Conservation (phyloP, 2,113 vertebrate genomes). For the Lophius piscatorius region DNA sequence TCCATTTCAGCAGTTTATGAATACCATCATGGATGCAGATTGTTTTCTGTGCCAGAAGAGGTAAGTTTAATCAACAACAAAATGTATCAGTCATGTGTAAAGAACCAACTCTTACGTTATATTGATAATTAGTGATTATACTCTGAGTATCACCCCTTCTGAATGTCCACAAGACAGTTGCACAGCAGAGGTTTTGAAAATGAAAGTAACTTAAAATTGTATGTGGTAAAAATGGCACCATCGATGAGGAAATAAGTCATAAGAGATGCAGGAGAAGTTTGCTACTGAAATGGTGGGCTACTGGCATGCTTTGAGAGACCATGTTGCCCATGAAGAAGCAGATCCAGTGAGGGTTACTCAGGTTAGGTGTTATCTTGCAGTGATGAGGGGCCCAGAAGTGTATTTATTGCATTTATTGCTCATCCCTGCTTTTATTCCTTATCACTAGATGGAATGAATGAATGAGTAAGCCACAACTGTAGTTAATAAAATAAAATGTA, state of each 20-base stretch:
- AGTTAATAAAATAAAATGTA: background rate
- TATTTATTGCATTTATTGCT: background rate
- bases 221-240: slow-evolving; percentile 3
- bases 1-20: slow-evolving; percentile 10
- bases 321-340: background rate
- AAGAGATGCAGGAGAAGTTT: background rate
- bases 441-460: too few relatives aligned
- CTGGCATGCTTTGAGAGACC: background rate
- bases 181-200: background rate
- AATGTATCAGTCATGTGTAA: background rate
- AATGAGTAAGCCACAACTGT: background rate
- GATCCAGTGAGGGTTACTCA: background rate
- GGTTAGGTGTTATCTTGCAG: background rate
- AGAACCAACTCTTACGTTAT: background rate
- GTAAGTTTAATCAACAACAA: slow-evolving; percentile 3
- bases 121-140: background rate
- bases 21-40: background rate
- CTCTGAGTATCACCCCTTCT: background rate
- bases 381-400: too few relatives aligned
- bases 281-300: background rate
- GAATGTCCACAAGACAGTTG: background rate
- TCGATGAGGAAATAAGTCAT: slow-evolving; percentile 4
- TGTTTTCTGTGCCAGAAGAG: slow-evolving; percentile 1
- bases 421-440: background rate
- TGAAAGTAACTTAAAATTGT: background rate